Conservation (phyloP, 2,888 invertebrate genomes). For the Camponotus fellah region DNA sequence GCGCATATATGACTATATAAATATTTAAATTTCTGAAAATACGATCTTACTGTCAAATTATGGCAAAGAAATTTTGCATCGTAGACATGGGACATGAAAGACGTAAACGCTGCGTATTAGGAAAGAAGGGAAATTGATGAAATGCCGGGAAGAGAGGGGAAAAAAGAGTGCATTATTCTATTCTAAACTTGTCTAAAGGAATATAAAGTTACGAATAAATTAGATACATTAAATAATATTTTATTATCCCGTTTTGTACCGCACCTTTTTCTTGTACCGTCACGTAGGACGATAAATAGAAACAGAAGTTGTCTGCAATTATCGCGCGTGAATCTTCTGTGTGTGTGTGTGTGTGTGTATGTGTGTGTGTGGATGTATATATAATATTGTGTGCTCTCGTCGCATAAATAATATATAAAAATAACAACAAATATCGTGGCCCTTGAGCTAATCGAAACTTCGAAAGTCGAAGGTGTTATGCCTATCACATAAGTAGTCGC, state of each 20-base stretch:
- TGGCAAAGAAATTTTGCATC: background rate
- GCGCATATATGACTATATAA: background rate
- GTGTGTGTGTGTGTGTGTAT: background rate
- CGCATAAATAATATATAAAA: constrained; percentile 69
- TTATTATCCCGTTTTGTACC: constrained; percentile 74
- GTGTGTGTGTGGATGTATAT: background rate
- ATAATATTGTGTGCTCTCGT: background rate
- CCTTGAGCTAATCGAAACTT: constrained; percentile 16
- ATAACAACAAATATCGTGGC: constrained; percentile 57
- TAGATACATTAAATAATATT: constrained; percentile 69
- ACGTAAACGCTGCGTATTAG: background rate
- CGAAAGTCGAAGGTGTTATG: constrained; percentile 39
- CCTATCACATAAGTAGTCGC: constrained; percentile 46
- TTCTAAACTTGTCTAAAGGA: constrained; percentile 56
- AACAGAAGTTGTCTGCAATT: constrained; percentile 49
- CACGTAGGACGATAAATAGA: constrained; percentile 42
- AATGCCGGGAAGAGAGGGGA: background rate
- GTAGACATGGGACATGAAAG: background rate
- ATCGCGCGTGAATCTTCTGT: constrained; percentile 27
- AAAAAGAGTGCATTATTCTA: background rate
- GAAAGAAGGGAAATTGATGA: constrained; percentile 14
- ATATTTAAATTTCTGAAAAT: constrained; percentile 21
- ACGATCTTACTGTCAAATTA: constrained; percentile 23
- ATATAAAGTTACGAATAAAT: constrained; percentile 61
- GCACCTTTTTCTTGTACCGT: constrained; percentile 64